Conservation (phyloP, 2,888 invertebrate genomes). For the Phytoseiulus persimilis region DNA sequence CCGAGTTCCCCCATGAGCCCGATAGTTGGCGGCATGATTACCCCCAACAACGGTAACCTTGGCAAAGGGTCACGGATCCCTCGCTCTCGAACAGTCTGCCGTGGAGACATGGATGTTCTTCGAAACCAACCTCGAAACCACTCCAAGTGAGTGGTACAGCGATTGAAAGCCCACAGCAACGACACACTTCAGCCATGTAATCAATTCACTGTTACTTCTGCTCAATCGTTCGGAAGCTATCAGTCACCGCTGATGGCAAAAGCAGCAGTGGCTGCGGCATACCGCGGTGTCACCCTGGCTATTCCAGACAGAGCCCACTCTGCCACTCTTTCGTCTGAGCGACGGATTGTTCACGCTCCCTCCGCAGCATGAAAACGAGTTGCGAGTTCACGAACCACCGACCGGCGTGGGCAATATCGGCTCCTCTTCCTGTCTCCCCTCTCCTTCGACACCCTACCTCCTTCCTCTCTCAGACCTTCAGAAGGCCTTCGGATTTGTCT, state of each 20-base stretch:
- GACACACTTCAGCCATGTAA: neutral
- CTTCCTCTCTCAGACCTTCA: neutral
- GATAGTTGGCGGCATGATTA: too few species aligned
- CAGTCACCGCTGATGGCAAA: neutral
- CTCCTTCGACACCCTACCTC: too few species aligned
- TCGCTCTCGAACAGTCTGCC: too few species aligned
- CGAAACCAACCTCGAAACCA: too few species aligned
- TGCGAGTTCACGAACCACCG: neutral
- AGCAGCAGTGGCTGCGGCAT: too few species aligned
- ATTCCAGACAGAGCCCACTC: neutral
- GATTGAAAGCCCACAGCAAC: too few species aligned
- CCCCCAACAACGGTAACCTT: too few species aligned
- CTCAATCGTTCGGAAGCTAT: neutral
- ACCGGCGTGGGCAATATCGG: neutral
- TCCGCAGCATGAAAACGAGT: neutral
- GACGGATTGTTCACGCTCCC: neutral
- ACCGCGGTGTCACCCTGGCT: neutral
- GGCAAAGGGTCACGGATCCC: too few species aligned
- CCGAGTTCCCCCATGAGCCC: too few species aligned
- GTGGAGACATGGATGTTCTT: too few species aligned
- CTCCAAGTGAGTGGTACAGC: too few species aligned
- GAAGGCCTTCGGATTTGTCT: neutral
- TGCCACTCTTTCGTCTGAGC: neutral
- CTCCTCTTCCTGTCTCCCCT: neutral
- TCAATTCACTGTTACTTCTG: neutral